These are phyloP conservation scores for Sphecodes monilicornis DNA, from an alignment of 2,888 invertebrate genomes.

Conservation along the genomic window DNA sequence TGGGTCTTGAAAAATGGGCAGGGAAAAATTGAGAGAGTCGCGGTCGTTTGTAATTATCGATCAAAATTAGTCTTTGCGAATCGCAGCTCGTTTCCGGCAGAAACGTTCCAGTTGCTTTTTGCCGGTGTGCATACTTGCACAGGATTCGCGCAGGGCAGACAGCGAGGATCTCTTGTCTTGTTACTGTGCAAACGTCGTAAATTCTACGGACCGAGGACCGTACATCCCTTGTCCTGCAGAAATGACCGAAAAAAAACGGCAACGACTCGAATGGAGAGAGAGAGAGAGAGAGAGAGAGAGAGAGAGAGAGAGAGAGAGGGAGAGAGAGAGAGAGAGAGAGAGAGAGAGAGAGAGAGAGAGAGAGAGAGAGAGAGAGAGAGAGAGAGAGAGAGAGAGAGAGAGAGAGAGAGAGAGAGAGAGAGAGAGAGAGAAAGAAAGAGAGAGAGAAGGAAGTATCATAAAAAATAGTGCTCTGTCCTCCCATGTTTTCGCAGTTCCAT, in stretches of 20 bases:
- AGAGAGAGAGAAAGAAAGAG: too few species aligned
- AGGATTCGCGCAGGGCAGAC: not conserved
- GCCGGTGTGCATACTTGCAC: not conserved
- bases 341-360: not conserved
- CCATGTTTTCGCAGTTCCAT: not conserved
- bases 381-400: not conserved
- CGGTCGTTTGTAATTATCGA: conserved; percentile 16
- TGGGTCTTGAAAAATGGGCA: conserved; percentile 11
- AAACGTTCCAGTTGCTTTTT: not conserved
- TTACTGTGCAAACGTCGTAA: conserved; percentile 7
- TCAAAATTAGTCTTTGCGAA: conserved; percentile 3
- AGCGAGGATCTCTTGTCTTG: not conserved
- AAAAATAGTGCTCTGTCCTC: not conserved
- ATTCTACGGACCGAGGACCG: not conserved
- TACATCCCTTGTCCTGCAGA: not conserved
- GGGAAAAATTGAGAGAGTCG: not conserved
- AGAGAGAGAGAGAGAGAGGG: not conserved
- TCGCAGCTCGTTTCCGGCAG: conserved; percentile 8
- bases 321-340: not conserved
- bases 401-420: not conserved
- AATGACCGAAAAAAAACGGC: not conserved
- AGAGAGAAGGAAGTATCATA: not conserved
- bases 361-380: not conserved
- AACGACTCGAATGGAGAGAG: not conserved
- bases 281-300: not conserved